Percentiles rank a stretch among this genome's conserved stretches.
These are phyloP conservation scores for Cryptocheilus praepositus DNA, from an alignment of 2,888 invertebrate genomes.

Conservation along the genomic window DNA sequence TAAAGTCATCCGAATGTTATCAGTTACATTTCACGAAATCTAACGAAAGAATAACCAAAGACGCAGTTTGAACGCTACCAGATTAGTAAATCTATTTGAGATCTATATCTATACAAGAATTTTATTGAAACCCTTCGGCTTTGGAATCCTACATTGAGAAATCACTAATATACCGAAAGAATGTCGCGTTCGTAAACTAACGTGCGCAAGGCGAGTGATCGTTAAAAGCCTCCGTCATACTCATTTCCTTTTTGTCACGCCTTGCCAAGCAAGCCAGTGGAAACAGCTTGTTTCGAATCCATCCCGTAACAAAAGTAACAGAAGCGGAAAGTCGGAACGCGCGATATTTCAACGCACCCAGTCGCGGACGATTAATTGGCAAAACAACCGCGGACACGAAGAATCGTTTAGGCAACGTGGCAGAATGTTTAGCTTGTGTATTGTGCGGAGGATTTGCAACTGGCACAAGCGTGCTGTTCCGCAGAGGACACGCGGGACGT, in stretches of 20 bases:
- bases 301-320: not conserved
- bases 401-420: conserved; percentile 68
- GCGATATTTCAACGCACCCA: conserved; percentile 32
- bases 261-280: not conserved
- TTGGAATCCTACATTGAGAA: no score
- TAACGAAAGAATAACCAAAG: no score
- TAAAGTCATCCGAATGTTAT: no score
- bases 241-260: not conserved
- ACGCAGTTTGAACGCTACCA: no score
- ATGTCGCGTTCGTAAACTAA: conserved; percentile 16
- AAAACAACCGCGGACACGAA: conserved; percentile 69
- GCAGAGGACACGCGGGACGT: conserved; percentile 57
- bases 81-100: no score
- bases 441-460: conserved; percentile 52
- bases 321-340: not conserved
- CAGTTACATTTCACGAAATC: no score
- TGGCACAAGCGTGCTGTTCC: conserved; percentile 34
- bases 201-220: conserved; percentile 32
- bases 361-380: conserved; percentile 66
- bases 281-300: not conserved
- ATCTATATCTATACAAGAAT: no score
- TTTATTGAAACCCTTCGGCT: no score
- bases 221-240: conserved; percentile 42
- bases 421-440: conserved; percentile 37
- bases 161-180: no score